phyloP scores from a whole-genome alignment of 2,888 invertebrate genomes.

The Branchinecta sandiegonensis region DNA sequence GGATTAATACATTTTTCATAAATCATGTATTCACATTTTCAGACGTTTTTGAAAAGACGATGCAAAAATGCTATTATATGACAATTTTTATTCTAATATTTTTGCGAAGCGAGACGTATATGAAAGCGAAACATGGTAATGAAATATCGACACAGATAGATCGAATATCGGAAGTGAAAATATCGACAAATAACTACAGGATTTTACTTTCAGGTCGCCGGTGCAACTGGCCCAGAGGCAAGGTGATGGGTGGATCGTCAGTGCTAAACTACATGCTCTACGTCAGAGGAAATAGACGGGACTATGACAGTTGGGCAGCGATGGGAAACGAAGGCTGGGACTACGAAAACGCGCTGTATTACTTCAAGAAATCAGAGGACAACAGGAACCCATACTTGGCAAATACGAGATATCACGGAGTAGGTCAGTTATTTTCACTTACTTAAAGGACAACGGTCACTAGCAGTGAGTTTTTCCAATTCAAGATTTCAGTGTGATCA shows the following conservation, averaged over 20 bases:
- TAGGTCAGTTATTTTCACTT: constrained; percentile 39
- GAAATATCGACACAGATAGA: no score
- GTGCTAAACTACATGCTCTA: constrained; percentile 87
- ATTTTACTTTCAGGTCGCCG: constrained; percentile 34
- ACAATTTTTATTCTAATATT: no score
- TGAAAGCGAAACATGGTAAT: no score
- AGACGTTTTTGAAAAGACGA: no score
- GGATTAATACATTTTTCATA: no score
- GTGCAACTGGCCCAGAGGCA: constrained; percentile 78
- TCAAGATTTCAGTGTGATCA: no score
- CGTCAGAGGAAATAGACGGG: constrained; percentile 64
- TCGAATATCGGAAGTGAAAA: no score
- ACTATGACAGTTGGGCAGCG: constrained; percentile 73
- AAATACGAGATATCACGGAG: constrained; percentile 55
- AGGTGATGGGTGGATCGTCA: constrained; percentile 75
- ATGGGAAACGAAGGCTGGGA: constrained; percentile 76
- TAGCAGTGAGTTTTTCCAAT: no score
- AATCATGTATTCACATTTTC: no score
- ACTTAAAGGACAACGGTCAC: no score
- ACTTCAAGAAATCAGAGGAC: constrained; percentile 71
- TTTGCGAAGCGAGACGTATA: no score
- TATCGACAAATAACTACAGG: not conserved
- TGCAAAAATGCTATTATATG: no score
- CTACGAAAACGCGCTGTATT: constrained; percentile 51
- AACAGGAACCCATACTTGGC: constrained; percentile 77